Conservation (phyloP, 2,888 invertebrate species). For the Omphaloscelis lunosa region DNA sequence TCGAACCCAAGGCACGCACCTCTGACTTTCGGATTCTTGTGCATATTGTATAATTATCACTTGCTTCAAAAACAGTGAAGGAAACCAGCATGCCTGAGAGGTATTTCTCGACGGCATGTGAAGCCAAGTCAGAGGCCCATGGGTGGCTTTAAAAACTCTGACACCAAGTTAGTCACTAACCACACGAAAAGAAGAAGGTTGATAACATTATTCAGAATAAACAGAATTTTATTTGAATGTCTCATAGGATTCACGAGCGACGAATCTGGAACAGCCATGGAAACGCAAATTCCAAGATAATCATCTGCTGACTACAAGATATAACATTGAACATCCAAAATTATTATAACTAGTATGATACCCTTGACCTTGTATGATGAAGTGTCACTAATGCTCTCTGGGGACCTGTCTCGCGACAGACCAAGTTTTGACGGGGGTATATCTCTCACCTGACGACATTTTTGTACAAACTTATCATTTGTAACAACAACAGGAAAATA, state of each 20-base stretch:
- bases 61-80: no score
- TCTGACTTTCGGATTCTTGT: no score
- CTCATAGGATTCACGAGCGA: not conserved
- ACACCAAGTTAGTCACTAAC: no score
- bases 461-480: constrained; percentile 16
- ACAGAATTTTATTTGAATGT: not conserved
- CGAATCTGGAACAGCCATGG: not conserved
- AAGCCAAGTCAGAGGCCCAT: no score
- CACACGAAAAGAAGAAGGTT: no score
- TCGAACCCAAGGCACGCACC: no score
- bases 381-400: constrained; percentile 33
- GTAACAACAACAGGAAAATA: not conserved
- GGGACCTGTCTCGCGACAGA: constrained; percentile 6
- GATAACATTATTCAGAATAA: not conserved
- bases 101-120: no score
- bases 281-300: not conserved
- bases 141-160: no score
- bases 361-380: constrained; percentile 20
- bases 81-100: no score
- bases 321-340: constrained; percentile 4
- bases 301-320: no score
- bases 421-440: constrained; percentile 52
- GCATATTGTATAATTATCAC: no score
- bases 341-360: not conserved
- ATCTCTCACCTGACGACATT: constrained; percentile 37